phyloP scores from a whole-genome alignment of 2,797 vertebrate species.

The Semotilus atromaculatus region DNA sequence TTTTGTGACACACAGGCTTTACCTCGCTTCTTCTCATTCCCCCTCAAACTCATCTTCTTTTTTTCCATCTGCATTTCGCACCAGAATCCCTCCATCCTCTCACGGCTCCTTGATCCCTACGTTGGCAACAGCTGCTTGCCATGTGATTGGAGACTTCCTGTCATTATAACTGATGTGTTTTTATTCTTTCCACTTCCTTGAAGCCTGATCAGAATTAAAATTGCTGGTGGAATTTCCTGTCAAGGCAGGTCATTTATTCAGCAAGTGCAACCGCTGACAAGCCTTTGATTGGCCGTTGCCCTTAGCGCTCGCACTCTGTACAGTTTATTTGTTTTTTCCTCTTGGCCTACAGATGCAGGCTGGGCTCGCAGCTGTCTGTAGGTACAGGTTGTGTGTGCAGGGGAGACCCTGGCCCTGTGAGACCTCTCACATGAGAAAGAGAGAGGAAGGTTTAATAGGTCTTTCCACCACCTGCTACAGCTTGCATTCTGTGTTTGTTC shows the following conservation, averaged over 20 bases:
- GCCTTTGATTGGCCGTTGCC: constrained; percentile 84
- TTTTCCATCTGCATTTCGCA: constrained; percentile 30
- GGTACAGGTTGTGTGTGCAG: constrained; percentile 48
- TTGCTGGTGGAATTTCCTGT: constrained; percentile 89
- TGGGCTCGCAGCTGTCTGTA: constrained; percentile 50
- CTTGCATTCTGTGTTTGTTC: constrained; percentile 83
- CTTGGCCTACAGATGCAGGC: constrained; percentile 46
- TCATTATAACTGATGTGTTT: constrained; percentile 99
- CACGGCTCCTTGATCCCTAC: constrained; percentile 78
- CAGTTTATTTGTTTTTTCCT: constrained; percentile 74
- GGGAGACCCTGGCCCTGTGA: constrained; percentile 31
- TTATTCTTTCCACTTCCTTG: constrained; percentile 94
- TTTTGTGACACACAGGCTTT: constrained; percentile 22
- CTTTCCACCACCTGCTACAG: constrained; percentile 83
- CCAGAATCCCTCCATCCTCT: constrained; percentile 69
- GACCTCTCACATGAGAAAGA: constrained; percentile 55
- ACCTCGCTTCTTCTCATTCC: constrained; percentile 7
- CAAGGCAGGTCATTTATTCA: constrained; percentile 88
- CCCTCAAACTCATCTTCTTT: constrained; percentile 20
- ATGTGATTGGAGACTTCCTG: constrained; percentile 98
- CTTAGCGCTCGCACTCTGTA: constrained; percentile 74
- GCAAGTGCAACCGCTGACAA: constrained; percentile 78
- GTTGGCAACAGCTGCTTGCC: constrained; percentile 94
- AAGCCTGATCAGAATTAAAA: constrained; percentile 96
- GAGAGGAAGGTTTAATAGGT: constrained; percentile 69